Evolutionary conservation across 1,140 invertebrate genomes (phyloP).

Genomic region (Drosophila orena): DNA sequence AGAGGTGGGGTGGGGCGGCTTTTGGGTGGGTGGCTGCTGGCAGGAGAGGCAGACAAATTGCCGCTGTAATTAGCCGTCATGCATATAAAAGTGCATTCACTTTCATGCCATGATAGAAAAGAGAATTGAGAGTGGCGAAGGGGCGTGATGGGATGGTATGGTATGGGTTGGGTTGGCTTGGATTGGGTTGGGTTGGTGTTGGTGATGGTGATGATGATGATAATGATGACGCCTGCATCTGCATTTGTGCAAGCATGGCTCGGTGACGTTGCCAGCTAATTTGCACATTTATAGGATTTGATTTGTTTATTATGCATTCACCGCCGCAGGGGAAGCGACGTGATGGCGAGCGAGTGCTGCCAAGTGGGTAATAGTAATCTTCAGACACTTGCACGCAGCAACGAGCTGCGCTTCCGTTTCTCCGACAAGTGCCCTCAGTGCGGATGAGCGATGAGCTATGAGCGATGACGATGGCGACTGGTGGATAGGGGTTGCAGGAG

Average conservation of each 20-base stretch:
- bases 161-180: background rate
- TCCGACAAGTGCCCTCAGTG: conserved; percentile 51
- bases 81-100: conserved; percentile 82
- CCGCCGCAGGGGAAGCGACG: background rate
- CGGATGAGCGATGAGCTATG: conserved; percentile 30
- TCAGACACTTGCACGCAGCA: conserved; percentile 54
- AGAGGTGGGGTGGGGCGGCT: conserved; percentile 7
- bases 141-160: background rate
- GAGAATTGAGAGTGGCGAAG: conserved; percentile 27
- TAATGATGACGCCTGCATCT: conserved; percentile 53
- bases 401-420: conserved; percentile 51
- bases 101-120: conserved; percentile 70
- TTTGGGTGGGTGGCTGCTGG: background rate
- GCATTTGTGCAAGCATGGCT: conserved; percentile 45
- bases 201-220: conserved; percentile 21
- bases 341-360: conserved; percentile 18
- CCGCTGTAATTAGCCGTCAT: conserved; percentile 78
- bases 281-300: conserved; percentile 79
- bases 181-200: background rate
- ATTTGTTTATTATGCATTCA: conserved; percentile 77
- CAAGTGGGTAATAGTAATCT: conserved; percentile 81
- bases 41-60: conserved; percentile 70
- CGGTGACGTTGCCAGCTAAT: conserved; percentile 74
- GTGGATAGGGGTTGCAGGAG: background rate
- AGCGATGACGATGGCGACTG: conserved; percentile 30